Percentiles rank a stretch among this genome's conserved stretches.
Conservation (phyloP, 1,140 invertebrate species). For the Melanaphis sacchari region DNA sequence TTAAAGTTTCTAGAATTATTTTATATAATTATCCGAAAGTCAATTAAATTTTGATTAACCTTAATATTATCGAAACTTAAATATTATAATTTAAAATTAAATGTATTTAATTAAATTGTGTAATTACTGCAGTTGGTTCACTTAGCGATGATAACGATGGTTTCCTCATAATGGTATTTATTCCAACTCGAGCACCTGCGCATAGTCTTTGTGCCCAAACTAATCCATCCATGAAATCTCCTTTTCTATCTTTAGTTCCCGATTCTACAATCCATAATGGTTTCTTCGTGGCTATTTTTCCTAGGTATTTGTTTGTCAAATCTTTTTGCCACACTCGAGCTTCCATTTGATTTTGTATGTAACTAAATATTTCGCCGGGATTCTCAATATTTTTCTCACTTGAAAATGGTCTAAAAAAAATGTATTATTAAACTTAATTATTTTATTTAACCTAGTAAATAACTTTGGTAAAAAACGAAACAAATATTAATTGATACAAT, state of each 20-base stretch:
- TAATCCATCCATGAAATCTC: conserved; percentile 64
- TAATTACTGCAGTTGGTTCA: conserved; percentile 65
- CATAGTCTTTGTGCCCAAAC: conserved; percentile 65
- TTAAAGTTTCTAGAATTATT: not conserved
- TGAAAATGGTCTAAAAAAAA: conserved; percentile 29
- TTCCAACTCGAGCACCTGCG: conserved; percentile 64
- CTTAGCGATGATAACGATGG: conserved; percentile 62
- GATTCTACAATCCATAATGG: conserved; percentile 66
- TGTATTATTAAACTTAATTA: not conserved
- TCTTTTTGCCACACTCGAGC: conserved; percentile 62
- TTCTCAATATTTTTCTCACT: conserved; percentile 47
- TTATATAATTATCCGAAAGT: not conserved
- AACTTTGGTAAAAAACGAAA: not conserved
- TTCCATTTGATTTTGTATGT: conserved; percentile 59
- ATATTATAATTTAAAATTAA: not conserved
- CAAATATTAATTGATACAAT: not conserved
- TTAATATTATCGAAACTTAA: not conserved
- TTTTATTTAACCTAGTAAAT: not conserved
- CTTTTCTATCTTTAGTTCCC: conserved; percentile 62
- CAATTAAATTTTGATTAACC: not conserved
- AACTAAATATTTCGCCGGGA: conserved; percentile 37
- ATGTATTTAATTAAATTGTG: not conserved
- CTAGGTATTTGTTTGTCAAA: conserved; percentile 59
- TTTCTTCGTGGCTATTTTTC: conserved; percentile 61
- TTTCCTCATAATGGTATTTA: conserved; percentile 66